Percentiles rank a stretch among this genome's conserved stretches.
phyloP scores from a whole-genome alignment of 1,140 invertebrate genomes.

The Cyphomyrmex costatus region DNA sequence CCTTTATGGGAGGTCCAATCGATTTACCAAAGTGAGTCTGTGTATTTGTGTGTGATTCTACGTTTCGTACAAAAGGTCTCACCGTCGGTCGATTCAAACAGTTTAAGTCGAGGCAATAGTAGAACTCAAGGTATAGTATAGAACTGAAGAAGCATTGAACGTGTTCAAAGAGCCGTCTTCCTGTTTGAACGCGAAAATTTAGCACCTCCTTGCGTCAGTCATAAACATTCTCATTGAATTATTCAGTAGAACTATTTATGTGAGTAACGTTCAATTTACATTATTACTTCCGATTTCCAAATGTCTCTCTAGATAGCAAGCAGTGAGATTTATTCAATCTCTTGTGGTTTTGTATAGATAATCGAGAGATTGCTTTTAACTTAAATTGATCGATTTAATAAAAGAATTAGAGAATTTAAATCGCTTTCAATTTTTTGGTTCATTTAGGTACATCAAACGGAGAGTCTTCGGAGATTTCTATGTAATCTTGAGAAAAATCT shows the following conservation, averaged over 20 bases:
- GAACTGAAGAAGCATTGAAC: not conserved
- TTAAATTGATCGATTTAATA: not conserved
- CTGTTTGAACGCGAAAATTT: not conserved
- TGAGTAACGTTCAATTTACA: not conserved
- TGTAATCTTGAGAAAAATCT: slow-evolving; percentile 2
- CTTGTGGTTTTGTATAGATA: not conserved
- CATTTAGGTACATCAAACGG: not conserved
- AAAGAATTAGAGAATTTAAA: not conserved
- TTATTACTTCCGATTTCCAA: not conserved
- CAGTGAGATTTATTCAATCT: not conserved
- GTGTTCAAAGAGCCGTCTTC: not conserved
- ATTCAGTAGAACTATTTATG: not conserved
- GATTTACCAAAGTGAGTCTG: not conserved
- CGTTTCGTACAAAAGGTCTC: slow-evolving; percentile 13
- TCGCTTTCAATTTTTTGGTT: not conserved
- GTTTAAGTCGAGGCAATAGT: not conserved
- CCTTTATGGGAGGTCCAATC: slow-evolving; percentile 3
- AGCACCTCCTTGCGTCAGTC: not conserved
- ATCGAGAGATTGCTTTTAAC: not conserved
- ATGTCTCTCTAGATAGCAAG: not conserved
- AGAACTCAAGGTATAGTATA: not conserved
- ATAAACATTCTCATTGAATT: not conserved
- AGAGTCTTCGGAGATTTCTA: not conserved
- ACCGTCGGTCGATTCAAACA: not conserved
- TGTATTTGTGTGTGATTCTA: not conserved